Base-by-base conservation (phyloP, 2,797 vertebrate genomes). In the Tenualosa thibaudeaui region DNA sequence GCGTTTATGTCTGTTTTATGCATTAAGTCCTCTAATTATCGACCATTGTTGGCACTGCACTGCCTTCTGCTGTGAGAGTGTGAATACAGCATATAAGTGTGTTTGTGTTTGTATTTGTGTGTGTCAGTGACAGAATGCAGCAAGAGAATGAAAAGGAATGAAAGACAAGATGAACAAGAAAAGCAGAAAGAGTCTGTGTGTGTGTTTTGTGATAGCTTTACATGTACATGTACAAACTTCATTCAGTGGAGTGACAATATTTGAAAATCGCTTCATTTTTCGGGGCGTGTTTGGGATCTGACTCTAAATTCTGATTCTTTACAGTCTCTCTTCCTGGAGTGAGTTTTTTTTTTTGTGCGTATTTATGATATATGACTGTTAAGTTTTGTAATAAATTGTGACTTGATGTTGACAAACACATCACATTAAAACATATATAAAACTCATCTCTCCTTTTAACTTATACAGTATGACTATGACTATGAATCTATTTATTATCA, bases 211-310 rank as follows among this genome's bases (percentile, higher is more conserved):
- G 49, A 81, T 82, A 31, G 81, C 10, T 65, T 12, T 81, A 85
- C 68, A 43, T 84, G 88, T 90, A 85, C 84, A 86, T 89, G 87
- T 90, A 75, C 88, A 90, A 91, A 92, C 92, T 95, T 94, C 93
- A 94, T 92, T 86, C 50, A 3, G 93, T 93, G 92, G 93, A 94
- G 93, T 93, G 89, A 85, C 90, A 71, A 88, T 89, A 86, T 87
- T 54, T 88, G 83, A 86, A 91, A 89, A 93, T 90, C 90, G 91
- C 94, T 92, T 94, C 92, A 94, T 95, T 95, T 93, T 95, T 92
- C 89, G 92, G 92, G 93, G 94, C 92, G 91, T 92, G 87, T 88
- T 88, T 89, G 71, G 85, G 84, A 51, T 86, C 81, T 85, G 71
- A 90, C 81, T 84, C 84, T 89, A 53, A 86, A 78, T 71, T 82